Evolutionary conservation across 2,797 vertebrate genomes (phyloP).

Genomic region (Intellagama lesueurii): DNA sequence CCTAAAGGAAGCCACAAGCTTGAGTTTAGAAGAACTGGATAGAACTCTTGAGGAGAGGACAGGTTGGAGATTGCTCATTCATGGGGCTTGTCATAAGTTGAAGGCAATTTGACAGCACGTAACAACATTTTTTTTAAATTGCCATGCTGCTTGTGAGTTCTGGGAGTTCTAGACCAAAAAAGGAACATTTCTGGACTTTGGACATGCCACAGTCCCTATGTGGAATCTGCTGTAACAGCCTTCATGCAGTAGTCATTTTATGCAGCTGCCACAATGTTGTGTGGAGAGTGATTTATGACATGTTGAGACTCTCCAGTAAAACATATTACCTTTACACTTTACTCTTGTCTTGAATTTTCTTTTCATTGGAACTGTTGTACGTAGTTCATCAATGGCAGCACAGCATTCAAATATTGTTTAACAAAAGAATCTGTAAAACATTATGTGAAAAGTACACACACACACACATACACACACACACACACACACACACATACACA

Average conservation of each 20-base stretch:
- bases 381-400: neutral
- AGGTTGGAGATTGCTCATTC: no score
- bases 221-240: neutral
- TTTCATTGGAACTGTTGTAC: constrained; percentile 30
- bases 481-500: neutral
- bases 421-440: constrained; percentile 39
- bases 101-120: no score
- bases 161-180: neutral
- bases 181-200: neutral
- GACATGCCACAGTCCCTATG: neutral
- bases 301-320: neutral
- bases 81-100: no score
- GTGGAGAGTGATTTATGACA: neutral
- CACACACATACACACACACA: neutral
- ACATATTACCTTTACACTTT: neutral
- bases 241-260: neutral
- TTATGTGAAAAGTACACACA: fast-evolving
- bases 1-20: no score
- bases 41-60: no score
- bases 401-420: constrained; percentile 43
- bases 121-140: no score
- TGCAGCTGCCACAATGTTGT: neutral
- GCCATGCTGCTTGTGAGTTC: no score
- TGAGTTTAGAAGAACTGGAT: no score
- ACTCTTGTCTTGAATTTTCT: constrained; percentile 35